Base-by-base conservation (phyloP, 2,888 invertebrate genomes). In the Pristionchus arcanus region DNA sequence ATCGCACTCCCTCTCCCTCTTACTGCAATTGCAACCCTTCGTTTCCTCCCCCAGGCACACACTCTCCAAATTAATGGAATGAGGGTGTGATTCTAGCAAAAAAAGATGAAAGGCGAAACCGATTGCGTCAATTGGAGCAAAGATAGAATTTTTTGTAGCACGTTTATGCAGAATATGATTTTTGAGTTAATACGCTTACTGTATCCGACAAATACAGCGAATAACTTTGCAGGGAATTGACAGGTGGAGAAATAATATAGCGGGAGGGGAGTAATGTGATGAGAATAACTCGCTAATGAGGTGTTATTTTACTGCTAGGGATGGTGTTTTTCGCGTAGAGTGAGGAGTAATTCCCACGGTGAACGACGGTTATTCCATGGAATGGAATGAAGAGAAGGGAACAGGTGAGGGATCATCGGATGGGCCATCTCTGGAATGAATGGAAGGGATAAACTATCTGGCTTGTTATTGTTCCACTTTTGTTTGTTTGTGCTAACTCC, bases 391-490 rank as follows among this genome's bases (percentile, higher is more conserved):
- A 34, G 34, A 74, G 37, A 21, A 19, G 71, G 42, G 81, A 81
- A 81, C 81, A 81, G 81, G 81, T 49, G 81, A 81, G 81, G 49
- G 81, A 81, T 81, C 81, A 81, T 53, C 81, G 42, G 21, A 74
- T 77, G 25, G n/a, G 49, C 42, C 81, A 42, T 28, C 81, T 49
- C 81, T 28, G 34, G 81, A 81, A 49, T 81, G 81, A 49, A 81
- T 81, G 81, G 34, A 49, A 34, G 49, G 81, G 81, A 81, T 85
- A 85, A 85, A 85, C 84, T 85, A 25, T 55, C 84, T 85, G 59
- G 34, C 59, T 85, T 85, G 84, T 85, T 85, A 85, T 85, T 85
- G 59, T 85, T 59, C 25, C 1, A 25, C 55, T 59, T 85, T 85
- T 85, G 84, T 85, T 85, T 85, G 59, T 59, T 55, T 34, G 19